A percentile compares a stretch with the other conserved stretches of the same genome.
phyloP scores from a whole-genome alignment of 2,797 vertebrate genomes.

The Silurus aristotelis region DNA sequence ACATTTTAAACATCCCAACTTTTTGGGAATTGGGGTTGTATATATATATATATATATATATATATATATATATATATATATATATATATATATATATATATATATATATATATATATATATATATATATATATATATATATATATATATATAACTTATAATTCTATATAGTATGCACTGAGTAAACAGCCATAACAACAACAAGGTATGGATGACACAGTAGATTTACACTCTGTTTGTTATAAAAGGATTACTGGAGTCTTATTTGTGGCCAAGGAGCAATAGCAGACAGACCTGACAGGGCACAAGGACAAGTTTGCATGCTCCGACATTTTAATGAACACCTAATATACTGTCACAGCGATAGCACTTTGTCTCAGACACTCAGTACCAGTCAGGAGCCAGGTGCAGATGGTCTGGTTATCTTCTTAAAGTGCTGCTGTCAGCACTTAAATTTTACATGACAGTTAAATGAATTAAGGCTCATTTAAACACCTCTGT shows the following conservation, averaged over 20 bases:
- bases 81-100: too few species aligned
- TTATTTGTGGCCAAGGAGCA: not conserved
- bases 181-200: not conserved
- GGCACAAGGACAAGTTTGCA: not conserved
- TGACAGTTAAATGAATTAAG: slow-evolving; percentile 28
- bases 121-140: too few species aligned
- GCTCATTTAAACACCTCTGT: slow-evolving; percentile 28
- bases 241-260: not conserved
- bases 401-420: slow-evolving; percentile 43
- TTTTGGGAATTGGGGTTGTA: too few species aligned
- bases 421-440: slow-evolving; percentile 50
- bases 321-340: not conserved
- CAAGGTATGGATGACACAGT: not conserved
- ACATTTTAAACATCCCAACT: too few species aligned
- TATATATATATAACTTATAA: too few species aligned
- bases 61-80: too few species aligned
- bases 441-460: slow-evolving; percentile 45
- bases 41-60: too few species aligned
- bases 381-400: slow-evolving; percentile 55
- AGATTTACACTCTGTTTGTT: not conserved
- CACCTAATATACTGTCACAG: slow-evolving; percentile 2
- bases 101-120: too few species aligned
- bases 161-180: not conserved
- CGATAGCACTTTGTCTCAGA: slow-evolving; percentile 42
- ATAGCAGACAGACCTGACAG: not conserved